phyloP scores from a whole-genome alignment of 2,888 invertebrate genomes.

The Microctonus hyperodae region DNA sequence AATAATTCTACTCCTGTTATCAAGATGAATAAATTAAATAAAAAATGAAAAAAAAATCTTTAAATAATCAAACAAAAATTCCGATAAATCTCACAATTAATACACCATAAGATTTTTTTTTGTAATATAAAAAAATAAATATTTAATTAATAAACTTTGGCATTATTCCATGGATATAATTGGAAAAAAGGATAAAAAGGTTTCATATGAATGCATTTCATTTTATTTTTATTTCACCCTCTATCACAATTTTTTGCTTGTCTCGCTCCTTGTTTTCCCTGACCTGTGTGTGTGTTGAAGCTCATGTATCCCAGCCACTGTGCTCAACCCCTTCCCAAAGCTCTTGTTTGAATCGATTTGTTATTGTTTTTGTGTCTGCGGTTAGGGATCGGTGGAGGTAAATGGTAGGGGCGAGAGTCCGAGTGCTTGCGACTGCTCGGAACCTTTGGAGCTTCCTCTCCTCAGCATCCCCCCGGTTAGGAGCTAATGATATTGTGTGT shows the following conservation, averaged over 20 bases:
- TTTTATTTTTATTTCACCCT: background rate
- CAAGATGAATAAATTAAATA: too few relatives aligned
- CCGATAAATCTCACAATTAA: too few relatives aligned
- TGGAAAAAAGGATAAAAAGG: conserved; percentile 34
- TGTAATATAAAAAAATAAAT: too few relatives aligned
- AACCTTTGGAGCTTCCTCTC: too few relatives aligned
- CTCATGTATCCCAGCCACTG: conserved; percentile 40
- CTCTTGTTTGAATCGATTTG: conserved; percentile 61
- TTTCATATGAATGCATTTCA: background rate
- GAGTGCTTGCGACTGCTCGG: conserved; percentile 19
- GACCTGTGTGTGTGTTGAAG: conserved; percentile 24
- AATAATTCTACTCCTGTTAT: too few relatives aligned
- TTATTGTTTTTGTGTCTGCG: conserved; percentile 63
- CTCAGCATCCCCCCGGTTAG: conserved; percentile 32
- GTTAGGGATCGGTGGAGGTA: conserved; percentile 41
- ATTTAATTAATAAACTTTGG: too few relatives aligned
- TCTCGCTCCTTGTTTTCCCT: conserved; percentile 24
- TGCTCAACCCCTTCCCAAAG: conserved; percentile 55
- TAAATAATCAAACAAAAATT: too few relatives aligned
- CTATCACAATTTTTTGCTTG: conserved; percentile 14
- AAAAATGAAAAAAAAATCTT: too few relatives aligned
- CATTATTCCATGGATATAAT: conserved; percentile 42
- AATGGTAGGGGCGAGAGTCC: conserved; percentile 35
- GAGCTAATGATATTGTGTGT: conserved; percentile 34
- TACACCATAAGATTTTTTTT: too few relatives aligned